Evolutionary conservation across 2,888 invertebrate species (phyloP).

Genomic region (Dascillus cervinus): DNA sequence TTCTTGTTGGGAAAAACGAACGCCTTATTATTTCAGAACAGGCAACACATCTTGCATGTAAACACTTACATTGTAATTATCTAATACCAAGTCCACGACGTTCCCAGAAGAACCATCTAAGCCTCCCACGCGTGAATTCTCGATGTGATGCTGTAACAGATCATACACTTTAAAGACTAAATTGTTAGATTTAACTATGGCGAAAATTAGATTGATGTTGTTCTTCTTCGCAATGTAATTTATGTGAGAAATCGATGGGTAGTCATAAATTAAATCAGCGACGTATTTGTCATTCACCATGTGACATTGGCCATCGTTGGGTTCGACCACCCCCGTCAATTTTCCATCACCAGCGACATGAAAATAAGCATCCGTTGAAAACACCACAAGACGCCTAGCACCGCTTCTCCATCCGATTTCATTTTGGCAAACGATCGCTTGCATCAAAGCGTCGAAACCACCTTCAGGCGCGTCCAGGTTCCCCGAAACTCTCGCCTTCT

Average conservation of each 20-base stretch:
- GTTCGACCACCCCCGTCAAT: slow-evolving; percentile 57
- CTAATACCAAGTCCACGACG: slow-evolving; percentile 59
- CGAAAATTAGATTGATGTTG: slow-evolving; percentile 72
- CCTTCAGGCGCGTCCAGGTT: slow-evolving; percentile 60
- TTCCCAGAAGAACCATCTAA: slow-evolving; percentile 56
- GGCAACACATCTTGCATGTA: background rate
- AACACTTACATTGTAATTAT: slow-evolving; percentile 58
- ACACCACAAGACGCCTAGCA: slow-evolving; percentile 63
- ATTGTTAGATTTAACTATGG: slow-evolving; percentile 44
- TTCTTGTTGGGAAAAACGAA: slow-evolving; percentile 31
- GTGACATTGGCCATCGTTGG: slow-evolving; percentile 67
- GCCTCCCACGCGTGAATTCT: slow-evolving; percentile 59
- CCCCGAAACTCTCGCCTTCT: slow-evolving; percentile 39
- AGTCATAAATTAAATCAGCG: slow-evolving; percentile 56
- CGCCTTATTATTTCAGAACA: background rate
- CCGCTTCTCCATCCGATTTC: slow-evolving; percentile 71
- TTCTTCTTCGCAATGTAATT: slow-evolving; percentile 56
- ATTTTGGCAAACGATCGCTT: slow-evolving; percentile 64
- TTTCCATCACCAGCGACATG: slow-evolving; percentile 77
- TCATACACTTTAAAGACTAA: slow-evolving; percentile 42
- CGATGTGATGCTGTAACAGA: slow-evolving; percentile 51
- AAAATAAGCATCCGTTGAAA: slow-evolving; percentile 69
- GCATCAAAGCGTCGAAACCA: slow-evolving; percentile 82
- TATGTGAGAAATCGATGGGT: slow-evolving; percentile 68
- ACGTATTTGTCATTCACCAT: slow-evolving; percentile 50